Evolutionary conservation across 1,140 invertebrate genomes (phyloP).

Genomic region (Pygmarrhopalites habei): DNA sequence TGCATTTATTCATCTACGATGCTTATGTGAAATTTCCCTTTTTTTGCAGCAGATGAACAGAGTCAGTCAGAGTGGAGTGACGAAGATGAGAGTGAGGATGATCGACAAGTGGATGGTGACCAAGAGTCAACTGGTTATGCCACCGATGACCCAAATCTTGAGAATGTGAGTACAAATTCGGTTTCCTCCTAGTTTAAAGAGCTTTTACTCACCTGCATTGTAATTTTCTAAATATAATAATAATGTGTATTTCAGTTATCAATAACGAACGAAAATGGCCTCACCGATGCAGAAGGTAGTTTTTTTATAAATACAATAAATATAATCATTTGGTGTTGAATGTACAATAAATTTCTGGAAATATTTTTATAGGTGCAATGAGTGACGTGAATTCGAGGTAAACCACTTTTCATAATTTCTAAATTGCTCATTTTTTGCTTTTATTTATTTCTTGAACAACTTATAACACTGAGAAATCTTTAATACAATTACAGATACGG

Average conservation of each 20-base stretch:
- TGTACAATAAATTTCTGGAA: no score
- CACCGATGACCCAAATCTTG: constrained; percentile 70
- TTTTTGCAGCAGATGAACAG: constrained; percentile 42
- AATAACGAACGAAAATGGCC: constrained; percentile 72
- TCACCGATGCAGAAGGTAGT: constrained; percentile 71
- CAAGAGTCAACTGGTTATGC: constrained; percentile 68
- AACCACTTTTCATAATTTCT: no score
- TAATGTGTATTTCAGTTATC: no score
- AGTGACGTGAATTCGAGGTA: constrained; percentile 71
- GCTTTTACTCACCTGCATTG: no score
- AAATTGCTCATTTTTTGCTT: no score
- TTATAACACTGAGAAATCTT: no score
- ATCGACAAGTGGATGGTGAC: constrained; percentile 46
- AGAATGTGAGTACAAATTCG: no score
- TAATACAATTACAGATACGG: constrained; percentile 46
- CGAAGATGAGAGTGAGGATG: constrained; percentile 49
- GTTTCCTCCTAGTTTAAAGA: no score
- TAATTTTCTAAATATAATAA: no score
- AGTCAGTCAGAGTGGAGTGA: constrained; percentile 74
- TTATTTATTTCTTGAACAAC: no score
- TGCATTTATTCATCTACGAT: not conserved
- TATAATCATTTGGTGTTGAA: not conserved
- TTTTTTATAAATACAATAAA: not conserved
- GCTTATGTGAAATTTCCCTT: no score
- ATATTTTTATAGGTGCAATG: constrained; percentile 53